A percentile compares a stretch with the other conserved stretches of the same genome.
Evolutionary conservation across 2,888 invertebrate species (phyloP).

Genomic region (Gymnocheta viridis): DNA sequence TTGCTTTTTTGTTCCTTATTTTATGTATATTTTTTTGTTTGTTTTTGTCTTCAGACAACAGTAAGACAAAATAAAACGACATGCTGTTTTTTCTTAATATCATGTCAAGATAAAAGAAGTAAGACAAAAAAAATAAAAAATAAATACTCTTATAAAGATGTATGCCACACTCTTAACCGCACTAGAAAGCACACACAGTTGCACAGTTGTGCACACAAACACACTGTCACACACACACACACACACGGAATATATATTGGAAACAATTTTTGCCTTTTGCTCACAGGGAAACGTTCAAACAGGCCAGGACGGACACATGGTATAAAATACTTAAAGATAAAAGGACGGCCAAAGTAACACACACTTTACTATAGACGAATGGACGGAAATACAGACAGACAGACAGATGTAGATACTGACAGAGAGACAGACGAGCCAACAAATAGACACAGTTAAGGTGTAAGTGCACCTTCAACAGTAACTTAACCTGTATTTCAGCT

Average conservation of each 20-base stretch:
- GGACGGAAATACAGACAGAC: background rate
- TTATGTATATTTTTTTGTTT: background rate
- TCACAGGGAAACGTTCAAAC: background rate
- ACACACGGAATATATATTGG: background rate
- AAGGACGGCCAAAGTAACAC: background rate
- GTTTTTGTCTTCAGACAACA: constrained; percentile 36
- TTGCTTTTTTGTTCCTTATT: constrained; percentile 28
- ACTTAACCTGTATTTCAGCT: constrained; percentile 69
- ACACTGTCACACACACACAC: background rate
- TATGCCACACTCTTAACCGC: constrained; percentile 64
- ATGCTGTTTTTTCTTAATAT: constrained; percentile 64
- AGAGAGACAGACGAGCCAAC: background rate
- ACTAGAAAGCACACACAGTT: constrained; percentile 23
- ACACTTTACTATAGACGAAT: background rate
- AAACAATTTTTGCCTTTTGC: background rate
- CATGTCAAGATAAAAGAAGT: constrained; percentile 55
- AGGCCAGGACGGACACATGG: background rate
- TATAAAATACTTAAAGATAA: background rate
- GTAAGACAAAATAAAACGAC: constrained; percentile 27
- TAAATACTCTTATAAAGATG: no score
- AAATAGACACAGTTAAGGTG: constrained; percentile 58
- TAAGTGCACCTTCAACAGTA: constrained; percentile 69
- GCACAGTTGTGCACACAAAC: background rate
- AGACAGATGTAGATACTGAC: background rate
- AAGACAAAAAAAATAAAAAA: constrained; percentile 17